Evolutionary conservation across 2,113 vertebrate species (phyloP).

Genomic region (Promerops cafer): DNA sequence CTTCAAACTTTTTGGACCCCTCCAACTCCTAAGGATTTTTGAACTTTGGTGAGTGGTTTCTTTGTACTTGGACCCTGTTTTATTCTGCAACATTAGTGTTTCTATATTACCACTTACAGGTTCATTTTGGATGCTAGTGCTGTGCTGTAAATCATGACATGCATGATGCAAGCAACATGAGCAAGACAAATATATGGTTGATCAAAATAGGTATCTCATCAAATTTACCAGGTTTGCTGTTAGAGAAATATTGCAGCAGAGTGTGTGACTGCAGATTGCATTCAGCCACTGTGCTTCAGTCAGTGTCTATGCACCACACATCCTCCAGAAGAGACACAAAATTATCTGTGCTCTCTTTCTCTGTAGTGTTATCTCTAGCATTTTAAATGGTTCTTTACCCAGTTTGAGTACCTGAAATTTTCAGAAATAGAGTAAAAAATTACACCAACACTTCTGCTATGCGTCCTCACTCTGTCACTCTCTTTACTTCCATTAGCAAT

Average conservation of each 20-base stretch:
- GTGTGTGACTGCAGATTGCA: not conserved
- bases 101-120: not conserved
- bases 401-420: not conserved
- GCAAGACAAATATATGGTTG: not conserved
- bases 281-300: not conserved
- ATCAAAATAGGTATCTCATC: not conserved
- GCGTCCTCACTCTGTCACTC: not conserved
- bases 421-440: not conserved
- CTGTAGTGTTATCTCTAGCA: not conserved
- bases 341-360: not conserved
- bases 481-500: not conserved
- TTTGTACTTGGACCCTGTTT: not conserved
- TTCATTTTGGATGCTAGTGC: not conserved
- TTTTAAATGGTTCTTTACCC: not conserved
- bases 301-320: not conserved
- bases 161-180: not conserved
- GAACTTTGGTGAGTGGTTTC: rapidly evolving
- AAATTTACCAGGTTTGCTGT: not conserved
- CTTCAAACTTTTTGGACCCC: not conserved
- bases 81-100: not conserved
- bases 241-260: not conserved
- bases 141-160: not conserved
- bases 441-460: not conserved
- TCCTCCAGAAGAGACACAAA: not conserved
- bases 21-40: not conserved